Evolutionary conservation across 2,888 invertebrate species (phyloP).

Genomic region (Erynnis tages): DNA sequence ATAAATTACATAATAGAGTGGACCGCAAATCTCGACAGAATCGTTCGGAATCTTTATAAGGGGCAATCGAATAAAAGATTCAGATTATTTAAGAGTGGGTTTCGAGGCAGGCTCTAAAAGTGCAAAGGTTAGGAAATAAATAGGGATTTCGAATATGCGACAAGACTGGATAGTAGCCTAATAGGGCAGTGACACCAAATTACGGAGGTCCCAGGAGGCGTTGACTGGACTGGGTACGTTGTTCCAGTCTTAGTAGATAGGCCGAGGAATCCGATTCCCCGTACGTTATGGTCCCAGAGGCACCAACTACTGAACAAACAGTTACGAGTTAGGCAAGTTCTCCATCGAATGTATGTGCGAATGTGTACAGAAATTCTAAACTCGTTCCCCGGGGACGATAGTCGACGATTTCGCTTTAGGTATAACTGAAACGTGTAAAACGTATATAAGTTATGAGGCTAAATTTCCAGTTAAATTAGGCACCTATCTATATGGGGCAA

Average conservation of each 20-base stretch:
- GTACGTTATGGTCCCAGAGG: constrained; percentile 39
- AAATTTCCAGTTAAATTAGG: too few relatives aligned
- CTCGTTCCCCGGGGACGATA: constrained; percentile 13
- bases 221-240: constrained; percentile 53
- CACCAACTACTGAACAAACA: constrained; percentile 40
- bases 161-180: constrained; percentile 57
- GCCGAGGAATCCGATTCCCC: constrained; percentile 48
- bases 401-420: background rate
- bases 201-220: constrained; percentile 50
- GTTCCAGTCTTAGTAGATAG: constrained; percentile 46
- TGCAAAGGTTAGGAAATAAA: constrained; percentile 53
- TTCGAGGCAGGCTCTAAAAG: constrained; percentile 44
- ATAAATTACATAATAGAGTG: constrained; percentile 2
- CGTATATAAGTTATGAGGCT: too few relatives aligned
- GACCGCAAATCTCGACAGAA: constrained; percentile 1
- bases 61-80: constrained; percentile 38
- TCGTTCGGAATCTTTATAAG: background rate
- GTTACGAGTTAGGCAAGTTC: constrained; percentile 14
- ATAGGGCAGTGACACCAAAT: constrained; percentile 47
- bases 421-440: too few relatives aligned
- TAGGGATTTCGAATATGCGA: constrained; percentile 53
- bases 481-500: too few relatives aligned
- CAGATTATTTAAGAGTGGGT: constrained; percentile 41
- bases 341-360: constrained; percentile 16
- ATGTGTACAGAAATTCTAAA: constrained; percentile 32